phyloP scores from a whole-genome alignment of 2,888 invertebrate genomes.

The Venusia cambrica region DNA sequence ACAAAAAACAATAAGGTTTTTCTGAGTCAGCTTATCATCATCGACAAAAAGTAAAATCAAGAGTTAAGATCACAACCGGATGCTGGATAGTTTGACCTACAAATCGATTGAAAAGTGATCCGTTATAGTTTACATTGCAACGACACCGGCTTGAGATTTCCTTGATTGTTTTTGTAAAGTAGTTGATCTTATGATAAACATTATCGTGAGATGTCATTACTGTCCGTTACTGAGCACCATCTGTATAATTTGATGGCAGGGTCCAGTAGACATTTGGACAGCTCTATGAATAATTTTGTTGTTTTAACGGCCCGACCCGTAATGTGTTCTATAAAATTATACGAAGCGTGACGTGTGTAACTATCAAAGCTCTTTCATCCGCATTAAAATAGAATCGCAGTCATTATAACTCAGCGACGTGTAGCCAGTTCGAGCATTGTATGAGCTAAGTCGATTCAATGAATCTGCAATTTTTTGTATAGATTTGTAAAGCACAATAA shows the following conservation, averaged over 20 bases:
- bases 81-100: slow-evolving; percentile 5
- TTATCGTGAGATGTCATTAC: no score
- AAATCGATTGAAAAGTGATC: slow-evolving; percentile 1
- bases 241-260: slow-evolving; percentile 17
- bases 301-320: slow-evolving; percentile 21
- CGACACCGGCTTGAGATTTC: slow-evolving; percentile 3
- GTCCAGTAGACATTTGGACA: slow-evolving; percentile 5
- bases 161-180: not conserved
- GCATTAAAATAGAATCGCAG: slow-evolving; percentile 20
- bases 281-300: slow-evolving; percentile 22
- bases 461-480: slow-evolving; percentile 4
- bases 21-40: no score
- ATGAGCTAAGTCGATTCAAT: slow-evolving; percentile 7
- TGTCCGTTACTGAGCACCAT: slow-evolving; percentile 2
- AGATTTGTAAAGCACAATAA: slow-evolving; percentile 2
- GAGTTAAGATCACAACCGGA: slow-evolving; percentile 1
- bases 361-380: slow-evolving; percentile 18
- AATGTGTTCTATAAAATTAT: slow-evolving; percentile 18
- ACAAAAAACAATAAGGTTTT: not conserved
- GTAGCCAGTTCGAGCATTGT: slow-evolving; percentile 7
- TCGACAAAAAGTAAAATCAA: no score
- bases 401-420: slow-evolving; percentile 17
- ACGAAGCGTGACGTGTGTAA: slow-evolving; percentile 17
- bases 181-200: no score
- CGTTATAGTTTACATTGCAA: slow-evolving; percentile 6